Evolutionary conservation across 2,888 invertebrate species (phyloP).

Genomic region (Melinopterus prodromus): DNA sequence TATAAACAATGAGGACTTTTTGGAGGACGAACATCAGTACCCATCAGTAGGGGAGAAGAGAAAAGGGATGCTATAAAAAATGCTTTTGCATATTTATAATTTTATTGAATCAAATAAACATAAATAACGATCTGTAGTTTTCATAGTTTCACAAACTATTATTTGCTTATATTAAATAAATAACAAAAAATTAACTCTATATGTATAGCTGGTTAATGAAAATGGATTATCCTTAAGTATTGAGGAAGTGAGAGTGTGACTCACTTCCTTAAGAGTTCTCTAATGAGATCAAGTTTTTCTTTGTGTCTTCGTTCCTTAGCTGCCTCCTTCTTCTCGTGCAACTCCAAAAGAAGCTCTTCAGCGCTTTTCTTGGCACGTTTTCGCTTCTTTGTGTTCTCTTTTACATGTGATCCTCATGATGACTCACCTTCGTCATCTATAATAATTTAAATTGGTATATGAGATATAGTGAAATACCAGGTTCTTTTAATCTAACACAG

Average conservation of each 20-base stretch:
- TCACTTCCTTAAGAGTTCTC: not conserved
- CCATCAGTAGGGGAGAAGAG: not conserved
- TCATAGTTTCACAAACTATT: not conserved
- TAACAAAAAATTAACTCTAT: not conserved
- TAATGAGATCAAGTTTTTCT: slow-evolving; percentile 10
- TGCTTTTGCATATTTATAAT: slow-evolving; percentile 8
- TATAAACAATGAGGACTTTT: slow-evolving; percentile 42
- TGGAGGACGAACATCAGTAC: slow-evolving; percentile 13
- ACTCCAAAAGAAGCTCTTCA: slow-evolving; percentile 7
- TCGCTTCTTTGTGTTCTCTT: not conserved
- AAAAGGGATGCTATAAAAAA: slow-evolving; percentile 5
- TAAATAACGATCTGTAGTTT: not conserved
- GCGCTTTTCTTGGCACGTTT: not conserved
- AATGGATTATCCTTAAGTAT: not conserved
- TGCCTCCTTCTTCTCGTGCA: slow-evolving; percentile 9
- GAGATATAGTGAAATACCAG: not conserved
- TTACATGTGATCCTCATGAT: not conserved
- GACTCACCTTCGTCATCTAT: not conserved
- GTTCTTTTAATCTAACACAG: not conserved
- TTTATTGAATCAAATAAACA: not conserved
- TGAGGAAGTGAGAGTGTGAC: not conserved
- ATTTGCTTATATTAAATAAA: not conserved
- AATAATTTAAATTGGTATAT: slow-evolving; percentile 9
- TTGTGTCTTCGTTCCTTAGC: not conserved
- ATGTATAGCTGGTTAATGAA: not conserved